Conservation (phyloP, 2,888 invertebrate genomes). For the Plagodis dolabraria region DNA sequence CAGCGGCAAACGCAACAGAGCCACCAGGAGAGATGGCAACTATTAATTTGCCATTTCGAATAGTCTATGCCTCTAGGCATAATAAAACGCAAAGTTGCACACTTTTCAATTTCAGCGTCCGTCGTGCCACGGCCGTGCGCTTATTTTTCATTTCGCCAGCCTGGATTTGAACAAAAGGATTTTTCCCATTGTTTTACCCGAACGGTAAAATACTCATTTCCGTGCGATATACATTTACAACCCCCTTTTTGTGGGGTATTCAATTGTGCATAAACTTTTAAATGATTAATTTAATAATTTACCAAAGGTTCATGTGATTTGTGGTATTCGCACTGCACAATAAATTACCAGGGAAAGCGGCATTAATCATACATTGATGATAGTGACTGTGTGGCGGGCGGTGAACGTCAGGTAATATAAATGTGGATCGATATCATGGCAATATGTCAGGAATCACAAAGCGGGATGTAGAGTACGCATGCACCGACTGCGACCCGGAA, state of each 20-base stretch:
- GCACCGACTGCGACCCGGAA: constrained; percentile 56
- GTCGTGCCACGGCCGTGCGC: constrained; percentile 55
- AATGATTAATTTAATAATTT: constrained; percentile 15
- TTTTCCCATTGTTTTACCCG: constrained; percentile 65
- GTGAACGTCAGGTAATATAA: constrained; percentile 25
- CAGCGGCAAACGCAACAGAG: constrained; percentile 42
- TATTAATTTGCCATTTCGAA: constrained; percentile 61
- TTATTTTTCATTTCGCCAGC: constrained; percentile 73
- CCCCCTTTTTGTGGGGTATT: constrained; percentile 22
- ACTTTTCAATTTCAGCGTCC: constrained; percentile 70
- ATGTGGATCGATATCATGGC: constrained; percentile 63
- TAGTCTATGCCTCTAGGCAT: constrained; percentile 51
- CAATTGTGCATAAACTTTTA: constrained; percentile 15
- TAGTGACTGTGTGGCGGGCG: constrained; percentile 9
- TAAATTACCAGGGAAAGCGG: constrained; percentile 14
- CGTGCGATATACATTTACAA: constrained; percentile 31
- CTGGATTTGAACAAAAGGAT: constrained; percentile 70
- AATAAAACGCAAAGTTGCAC: constrained; percentile 72
- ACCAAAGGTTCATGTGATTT: not conserved
- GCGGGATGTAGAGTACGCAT: constrained; percentile 59
- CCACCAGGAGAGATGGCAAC: constrained; percentile 36
- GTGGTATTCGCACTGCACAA: constrained; percentile 7
- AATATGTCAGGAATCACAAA: constrained; percentile 54
- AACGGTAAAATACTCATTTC: constrained; percentile 35
- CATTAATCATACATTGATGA: constrained; percentile 19